phyloP scores from a whole-genome alignment of 2,113 vertebrate genomes.

The Anolis sagrei region DNA sequence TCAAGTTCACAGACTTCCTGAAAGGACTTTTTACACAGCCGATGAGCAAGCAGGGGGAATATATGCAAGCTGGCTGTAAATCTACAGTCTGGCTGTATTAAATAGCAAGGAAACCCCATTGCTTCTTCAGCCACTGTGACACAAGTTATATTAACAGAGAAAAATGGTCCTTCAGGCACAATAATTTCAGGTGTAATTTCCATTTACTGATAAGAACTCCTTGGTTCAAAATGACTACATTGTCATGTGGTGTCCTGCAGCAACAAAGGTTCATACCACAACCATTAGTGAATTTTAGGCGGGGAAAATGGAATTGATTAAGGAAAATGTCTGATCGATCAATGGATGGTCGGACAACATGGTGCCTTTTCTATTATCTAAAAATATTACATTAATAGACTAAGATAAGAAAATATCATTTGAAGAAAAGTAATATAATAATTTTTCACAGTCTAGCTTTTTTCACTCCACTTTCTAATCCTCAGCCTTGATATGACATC shows the following conservation, averaged over 20 bases:
- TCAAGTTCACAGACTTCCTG: conserved; percentile 25
- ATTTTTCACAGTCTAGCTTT: not conserved
- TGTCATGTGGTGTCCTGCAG: not conserved
- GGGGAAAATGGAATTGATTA: not conserved
- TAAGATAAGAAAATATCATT: not conserved
- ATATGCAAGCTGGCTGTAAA: conserved; percentile 24
- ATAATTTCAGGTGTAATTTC: not conserved
- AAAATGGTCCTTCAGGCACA: conserved; percentile 3
- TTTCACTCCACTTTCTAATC: not conserved
- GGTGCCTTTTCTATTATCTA: not conserved
- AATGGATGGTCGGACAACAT: not conserved
- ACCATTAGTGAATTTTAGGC: not conserved
- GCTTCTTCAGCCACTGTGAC: not conserved
- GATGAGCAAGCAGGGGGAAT: conserved; percentile 3
- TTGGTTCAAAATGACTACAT: not conserved
- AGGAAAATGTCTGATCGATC: not conserved
- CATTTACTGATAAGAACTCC: not conserved
- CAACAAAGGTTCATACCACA: not conserved
- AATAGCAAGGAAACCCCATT: not conserved
- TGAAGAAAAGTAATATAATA: not conserved
- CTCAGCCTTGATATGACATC: not conserved
- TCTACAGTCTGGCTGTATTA: not conserved
- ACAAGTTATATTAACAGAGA: not conserved
- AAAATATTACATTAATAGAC: not conserved
- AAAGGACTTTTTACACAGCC: not conserved